Conservation (phyloP, 2,113 vertebrate species). For the Oryzias celebensis region DNA sequence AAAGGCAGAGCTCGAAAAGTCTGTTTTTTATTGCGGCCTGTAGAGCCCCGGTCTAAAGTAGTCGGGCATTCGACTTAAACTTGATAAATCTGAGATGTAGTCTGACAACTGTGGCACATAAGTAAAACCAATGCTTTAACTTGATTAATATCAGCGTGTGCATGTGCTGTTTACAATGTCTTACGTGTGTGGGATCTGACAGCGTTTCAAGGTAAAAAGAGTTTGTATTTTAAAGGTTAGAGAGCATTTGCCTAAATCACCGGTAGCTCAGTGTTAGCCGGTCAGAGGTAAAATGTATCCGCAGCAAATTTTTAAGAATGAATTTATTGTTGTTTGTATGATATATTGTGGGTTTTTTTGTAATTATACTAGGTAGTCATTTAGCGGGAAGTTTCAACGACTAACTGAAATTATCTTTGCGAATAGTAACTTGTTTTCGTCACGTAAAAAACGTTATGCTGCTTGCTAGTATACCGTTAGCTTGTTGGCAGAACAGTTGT, state of each 20-base stretch:
- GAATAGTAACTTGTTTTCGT: slow-evolving; percentile 17
- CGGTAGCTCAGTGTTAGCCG: slow-evolving; percentile 55
- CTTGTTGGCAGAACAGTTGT: slow-evolving; percentile 40
- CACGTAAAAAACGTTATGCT: slow-evolving; percentile 38
- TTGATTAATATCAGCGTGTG: not conserved
- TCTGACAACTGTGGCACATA: slow-evolving; percentile 44
- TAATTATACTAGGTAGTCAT: not conserved
- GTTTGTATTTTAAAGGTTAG: slow-evolving; percentile 2
- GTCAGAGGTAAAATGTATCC: slow-evolving; percentile 46
- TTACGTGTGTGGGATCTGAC: not conserved
- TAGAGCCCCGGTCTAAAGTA: slow-evolving; percentile 71
- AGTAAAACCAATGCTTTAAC: not conserved
- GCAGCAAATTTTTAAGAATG: slow-evolving; percentile 35
- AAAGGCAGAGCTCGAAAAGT: slow-evolving; percentile 24
- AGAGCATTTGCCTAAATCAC: slow-evolving; percentile 41
- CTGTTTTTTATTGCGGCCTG: slow-evolving; percentile 60
- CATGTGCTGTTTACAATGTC: not conserved
- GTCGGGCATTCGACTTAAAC: slow-evolving; percentile 33
- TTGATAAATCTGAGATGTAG: slow-evolving; percentile 15
- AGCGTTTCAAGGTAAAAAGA: slow-evolving; percentile 2
- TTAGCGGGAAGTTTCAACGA: not conserved
- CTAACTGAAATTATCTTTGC: not conserved
- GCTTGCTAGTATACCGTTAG: slow-evolving; percentile 44
- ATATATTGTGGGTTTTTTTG: not conserved
- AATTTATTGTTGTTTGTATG: not conserved